These are phyloP conservation scores for Colletes latitarsis DNA, from an alignment of 1,140 invertebrate genomes.

Conservation along the genomic window DNA sequence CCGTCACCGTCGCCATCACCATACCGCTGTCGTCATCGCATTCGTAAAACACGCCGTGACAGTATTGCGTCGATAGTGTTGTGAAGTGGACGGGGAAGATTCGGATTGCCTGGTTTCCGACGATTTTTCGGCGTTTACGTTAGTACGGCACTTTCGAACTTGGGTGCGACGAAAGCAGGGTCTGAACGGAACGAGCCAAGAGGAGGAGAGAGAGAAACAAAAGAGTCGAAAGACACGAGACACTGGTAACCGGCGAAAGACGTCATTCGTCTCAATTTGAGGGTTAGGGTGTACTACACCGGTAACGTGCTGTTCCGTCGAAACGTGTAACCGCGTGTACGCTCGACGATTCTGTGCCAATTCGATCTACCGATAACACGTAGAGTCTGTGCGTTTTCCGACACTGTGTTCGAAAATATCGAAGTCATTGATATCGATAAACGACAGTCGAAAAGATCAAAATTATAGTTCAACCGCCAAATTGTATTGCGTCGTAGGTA, in stretches of 20 bases:
- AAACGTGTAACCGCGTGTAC: constrained; percentile 12
- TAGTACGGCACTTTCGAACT: neutral
- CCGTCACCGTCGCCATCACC: neutral
- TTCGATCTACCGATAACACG: neutral
- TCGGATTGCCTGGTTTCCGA: neutral
- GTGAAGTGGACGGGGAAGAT: constrained; percentile 47
- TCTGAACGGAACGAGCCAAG: neutral
- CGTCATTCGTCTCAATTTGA: constrained; percentile 37
- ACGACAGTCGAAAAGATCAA: neutral
- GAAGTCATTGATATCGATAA: neutral
- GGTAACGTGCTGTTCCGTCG: constrained; percentile 19
- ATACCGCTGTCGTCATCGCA: neutral
- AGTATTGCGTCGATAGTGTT: constrained; percentile 49
- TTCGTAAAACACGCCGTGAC: constrained; percentile 3
- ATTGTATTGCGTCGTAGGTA: constrained; percentile 20
- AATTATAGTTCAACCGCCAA: neutral
- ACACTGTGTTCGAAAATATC: neutral
- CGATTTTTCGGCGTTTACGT: constrained; percentile 4
- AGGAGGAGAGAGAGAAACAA: neutral
- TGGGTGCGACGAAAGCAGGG: neutral
- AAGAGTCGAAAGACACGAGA: constrained; percentile 19
- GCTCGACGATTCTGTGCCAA: neutral
- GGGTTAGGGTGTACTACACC: constrained; percentile 22
- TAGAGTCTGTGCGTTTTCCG: neutral
- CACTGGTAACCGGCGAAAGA: constrained; percentile 25